These are phyloP conservation scores for Hemithea aestivaria DNA, from an alignment of 2,888 invertebrate species.

Conservation along the genomic window DNA sequence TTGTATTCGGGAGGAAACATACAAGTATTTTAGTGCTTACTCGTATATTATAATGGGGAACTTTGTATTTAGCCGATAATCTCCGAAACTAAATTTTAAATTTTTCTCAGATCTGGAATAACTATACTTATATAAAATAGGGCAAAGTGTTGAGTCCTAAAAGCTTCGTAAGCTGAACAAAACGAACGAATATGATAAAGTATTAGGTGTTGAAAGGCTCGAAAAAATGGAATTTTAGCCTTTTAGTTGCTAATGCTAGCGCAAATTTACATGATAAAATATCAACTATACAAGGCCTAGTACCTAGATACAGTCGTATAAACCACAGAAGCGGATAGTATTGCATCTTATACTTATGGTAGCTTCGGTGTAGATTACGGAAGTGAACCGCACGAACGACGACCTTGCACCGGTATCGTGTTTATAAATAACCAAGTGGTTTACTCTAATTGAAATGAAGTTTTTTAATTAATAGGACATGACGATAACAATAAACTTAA, in stretches of 20 bases:
- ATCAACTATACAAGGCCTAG: background rate
- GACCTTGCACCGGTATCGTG: constrained; percentile 51
- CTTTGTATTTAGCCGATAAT: too few species aligned
- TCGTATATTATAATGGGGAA: too few species aligned
- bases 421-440: constrained; percentile 18
- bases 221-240: too few species aligned
- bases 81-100: too few species aligned
- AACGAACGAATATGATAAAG: too few species aligned
- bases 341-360: constrained; percentile 38
- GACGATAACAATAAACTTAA: background rate
- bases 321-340: constrained; percentile 22
- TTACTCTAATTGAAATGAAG: constrained; percentile 6
- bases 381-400: constrained; percentile 52
- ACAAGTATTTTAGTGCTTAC: too few species aligned
- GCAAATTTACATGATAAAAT: constrained; percentile 3
- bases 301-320: constrained; percentile 9
- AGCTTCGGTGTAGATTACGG: constrained; percentile 51
- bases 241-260: background rate
- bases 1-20: too few species aligned
- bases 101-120: too few species aligned
- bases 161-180: too few species aligned
- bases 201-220: too few species aligned
- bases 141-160: too few species aligned
- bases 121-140: too few species aligned
- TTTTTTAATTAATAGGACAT: constrained; percentile 9